Base-by-base conservation (phyloP, 2,888 invertebrate species). In the Incurvaria masculella region DNA sequence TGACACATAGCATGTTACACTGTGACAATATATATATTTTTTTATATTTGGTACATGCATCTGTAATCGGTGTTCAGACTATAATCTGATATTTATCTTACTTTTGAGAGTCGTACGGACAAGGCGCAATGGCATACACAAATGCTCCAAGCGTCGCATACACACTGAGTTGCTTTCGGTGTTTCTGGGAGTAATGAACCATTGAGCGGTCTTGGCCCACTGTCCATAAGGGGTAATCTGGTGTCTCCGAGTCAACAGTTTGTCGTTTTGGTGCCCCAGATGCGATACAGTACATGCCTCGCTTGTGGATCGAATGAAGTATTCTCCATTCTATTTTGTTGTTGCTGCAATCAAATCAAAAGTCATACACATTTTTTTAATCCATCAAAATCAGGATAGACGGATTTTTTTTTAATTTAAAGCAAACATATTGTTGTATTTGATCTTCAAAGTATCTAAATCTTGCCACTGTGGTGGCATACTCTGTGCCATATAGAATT, bases 81-180 rank as follows among this genome's bases (percentile, higher is more conserved):
- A n/a, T n/a, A n/a, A n/a, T n/a, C n/a, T n/a, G n/a, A n/a, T n/a
- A n/a, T n/a, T n/a, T n/a, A n/a, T n/a, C 69, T 69, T 64, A 84
- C 85, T 78, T 82, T 60, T 79, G 80, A 47, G 89, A 87, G 66
- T 90, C 89, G 49, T 89, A 69, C 0, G 87, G 85, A 48, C 88
- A 89, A 6, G 80, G 63, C 38, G 80, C 73, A 21, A 89, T 62
- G 26, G 79, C 80, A 58, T 86, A 86, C 2, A 88, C 64, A 59
- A 71, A 83, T 11, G 88, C 88, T 4, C 86, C 86, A 52, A 86
- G 78, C 0, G 86, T 85, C 2, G 82, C 78, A 54, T 76, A 71
- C 2, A 66, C 64, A 2, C 67, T 59, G 8, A 76, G 49, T 44
- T 62, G 65, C 50, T 67, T 61, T 17, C 61, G 61, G 2, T 67